phyloP scores from a whole-genome alignment of 2,797 vertebrate genomes.

The Amazonetta brasiliensis region DNA sequence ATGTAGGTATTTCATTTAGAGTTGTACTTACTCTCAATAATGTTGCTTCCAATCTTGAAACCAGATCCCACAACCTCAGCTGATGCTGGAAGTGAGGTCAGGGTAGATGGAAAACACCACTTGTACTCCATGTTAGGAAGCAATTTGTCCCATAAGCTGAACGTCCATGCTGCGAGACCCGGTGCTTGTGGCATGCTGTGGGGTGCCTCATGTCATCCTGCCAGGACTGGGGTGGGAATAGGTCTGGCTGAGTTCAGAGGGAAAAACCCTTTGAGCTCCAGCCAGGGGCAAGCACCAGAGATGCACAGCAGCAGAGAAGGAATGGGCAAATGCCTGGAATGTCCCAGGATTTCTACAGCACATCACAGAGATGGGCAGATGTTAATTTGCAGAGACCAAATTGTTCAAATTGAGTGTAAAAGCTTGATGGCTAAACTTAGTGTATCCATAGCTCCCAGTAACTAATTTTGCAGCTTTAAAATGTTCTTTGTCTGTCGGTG shows the following conservation, averaged over 20 bases:
- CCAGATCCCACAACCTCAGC: not conserved
- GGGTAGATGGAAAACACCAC: not conserved
- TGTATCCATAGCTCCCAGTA: not conserved
- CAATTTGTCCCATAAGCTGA: not conserved
- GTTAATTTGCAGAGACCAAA: not conserved
- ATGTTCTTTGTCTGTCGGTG: not conserved
- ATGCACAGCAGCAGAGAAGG: not conserved
- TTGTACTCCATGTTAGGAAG: not conserved
- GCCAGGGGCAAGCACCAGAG: not conserved
- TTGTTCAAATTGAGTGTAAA: not conserved
- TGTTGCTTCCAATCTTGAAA: not conserved
- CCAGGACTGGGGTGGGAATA: not conserved
- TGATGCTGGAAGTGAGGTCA: not conserved
- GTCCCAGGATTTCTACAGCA: not conserved
- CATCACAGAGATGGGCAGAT: not conserved
- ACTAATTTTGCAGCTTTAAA: not conserved
- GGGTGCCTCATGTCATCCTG: not conserved
- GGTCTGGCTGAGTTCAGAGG: not conserved
- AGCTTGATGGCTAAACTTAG: not conserved
- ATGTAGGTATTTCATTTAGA: not conserved
- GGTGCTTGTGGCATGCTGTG: not conserved
- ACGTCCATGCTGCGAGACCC: not conserved
- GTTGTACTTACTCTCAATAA: not conserved
- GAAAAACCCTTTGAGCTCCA: not conserved
- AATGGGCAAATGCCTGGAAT: accelerated